These are phyloP conservation scores for Erebia aethiops DNA, from an alignment of 2,888 invertebrate species.

Conservation along the genomic window DNA sequence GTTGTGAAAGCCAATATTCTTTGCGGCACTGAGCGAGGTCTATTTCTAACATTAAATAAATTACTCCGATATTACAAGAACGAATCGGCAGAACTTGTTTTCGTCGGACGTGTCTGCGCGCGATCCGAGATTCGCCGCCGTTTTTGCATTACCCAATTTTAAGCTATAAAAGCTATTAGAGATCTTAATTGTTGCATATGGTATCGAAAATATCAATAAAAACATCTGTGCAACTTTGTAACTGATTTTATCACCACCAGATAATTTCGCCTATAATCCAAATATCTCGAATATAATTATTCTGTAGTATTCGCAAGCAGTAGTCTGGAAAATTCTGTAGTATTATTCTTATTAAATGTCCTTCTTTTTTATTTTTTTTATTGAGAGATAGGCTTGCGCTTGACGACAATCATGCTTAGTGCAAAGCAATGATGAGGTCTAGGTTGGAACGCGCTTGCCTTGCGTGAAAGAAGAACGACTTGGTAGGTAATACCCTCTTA, in stretches of 20 bases:
- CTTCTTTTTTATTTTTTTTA: too few species aligned
- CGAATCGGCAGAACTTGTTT: conserved; percentile 77
- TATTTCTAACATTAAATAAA: conserved; percentile 82
- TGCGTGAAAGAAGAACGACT: too few species aligned
- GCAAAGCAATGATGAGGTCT: too few species aligned
- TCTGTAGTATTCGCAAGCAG: too few species aligned
- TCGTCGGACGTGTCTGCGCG: conserved; percentile 68
- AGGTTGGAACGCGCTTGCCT: too few species aligned
- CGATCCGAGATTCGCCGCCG: conserved; percentile 61
- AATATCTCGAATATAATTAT: too few species aligned
- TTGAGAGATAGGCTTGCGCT: too few species aligned
- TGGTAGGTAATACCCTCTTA: too few species aligned
- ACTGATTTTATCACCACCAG: background rate
- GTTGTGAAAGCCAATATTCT: conserved; percentile 83
- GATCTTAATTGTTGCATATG: conserved; percentile 42
- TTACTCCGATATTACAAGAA: conserved; percentile 81
- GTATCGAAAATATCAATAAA: conserved; percentile 14
- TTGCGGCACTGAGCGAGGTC: conserved; percentile 75
- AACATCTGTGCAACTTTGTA: conserved; percentile 4
- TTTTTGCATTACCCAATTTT: conserved; percentile 61
- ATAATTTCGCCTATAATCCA: background rate
- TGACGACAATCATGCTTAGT: too few species aligned
- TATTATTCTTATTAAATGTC: too few species aligned
- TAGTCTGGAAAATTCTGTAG: too few species aligned
- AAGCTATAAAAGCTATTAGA: conserved; percentile 47